These are phyloP conservation scores for Microtus oregoni DNA, from an alignment of 2,113 vertebrate species.

Conservation along the genomic window DNA sequence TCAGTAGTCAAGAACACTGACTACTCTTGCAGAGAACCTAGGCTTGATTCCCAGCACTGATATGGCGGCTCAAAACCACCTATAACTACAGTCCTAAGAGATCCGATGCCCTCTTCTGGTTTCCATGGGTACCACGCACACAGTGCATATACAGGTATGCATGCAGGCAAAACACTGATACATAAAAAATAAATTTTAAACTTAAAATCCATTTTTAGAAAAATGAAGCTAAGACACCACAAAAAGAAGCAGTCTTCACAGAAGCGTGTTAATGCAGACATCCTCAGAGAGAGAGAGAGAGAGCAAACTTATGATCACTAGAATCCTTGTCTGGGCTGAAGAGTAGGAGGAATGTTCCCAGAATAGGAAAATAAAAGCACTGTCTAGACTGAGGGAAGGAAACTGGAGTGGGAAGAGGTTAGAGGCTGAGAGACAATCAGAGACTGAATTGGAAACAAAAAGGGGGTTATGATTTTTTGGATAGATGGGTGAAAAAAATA, in stretches of 20 bases:
- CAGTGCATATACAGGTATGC: neutral
- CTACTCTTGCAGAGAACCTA: neutral
- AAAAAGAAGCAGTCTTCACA: neutral
- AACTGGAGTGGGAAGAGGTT: neutral
- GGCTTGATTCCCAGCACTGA: neutral
- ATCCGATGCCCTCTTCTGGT: neutral
- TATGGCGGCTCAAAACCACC: neutral
- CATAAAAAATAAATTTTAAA: neutral
- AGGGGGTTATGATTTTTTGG: neutral
- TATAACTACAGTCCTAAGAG: neutral
- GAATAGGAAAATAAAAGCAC: neutral
- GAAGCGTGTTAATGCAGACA: neutral
- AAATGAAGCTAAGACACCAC: constrained; percentile 2
- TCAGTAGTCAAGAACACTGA: neutral
- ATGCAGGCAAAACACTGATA: neutral
- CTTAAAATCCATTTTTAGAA: neutral
- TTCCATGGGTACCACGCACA: neutral
- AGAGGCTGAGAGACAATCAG: neutral
- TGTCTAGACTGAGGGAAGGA: neutral
- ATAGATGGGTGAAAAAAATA: neutral
- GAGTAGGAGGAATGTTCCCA: neutral
- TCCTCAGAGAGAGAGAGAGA: neutral
- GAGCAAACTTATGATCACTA: neutral
- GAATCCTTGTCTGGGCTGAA: neutral
- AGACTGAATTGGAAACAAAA: neutral